Percentiles rank a stretch among this genome's conserved stretches.
phyloP scores from a whole-genome alignment of 2,113 vertebrate genomes.

The Picathartes gymnocephalus region DNA sequence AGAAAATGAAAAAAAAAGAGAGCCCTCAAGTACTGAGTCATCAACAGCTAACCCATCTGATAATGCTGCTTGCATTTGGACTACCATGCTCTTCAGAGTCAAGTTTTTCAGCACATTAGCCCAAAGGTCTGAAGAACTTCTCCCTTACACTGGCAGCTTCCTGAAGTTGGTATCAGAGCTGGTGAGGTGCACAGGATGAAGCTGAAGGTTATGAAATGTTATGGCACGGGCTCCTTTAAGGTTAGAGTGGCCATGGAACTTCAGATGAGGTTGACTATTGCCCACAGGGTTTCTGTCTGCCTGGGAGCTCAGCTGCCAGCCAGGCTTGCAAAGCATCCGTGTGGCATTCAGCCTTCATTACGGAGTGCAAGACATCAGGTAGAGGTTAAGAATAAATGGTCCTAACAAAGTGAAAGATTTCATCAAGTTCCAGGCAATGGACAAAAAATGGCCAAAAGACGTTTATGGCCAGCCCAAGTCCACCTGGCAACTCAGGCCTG shows the following conservation, averaged over 20 bases:
- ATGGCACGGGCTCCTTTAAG: background rate
- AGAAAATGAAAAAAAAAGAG: background rate
- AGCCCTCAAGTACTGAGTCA: background rate
- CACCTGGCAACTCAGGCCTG: background rate
- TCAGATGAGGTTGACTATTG: background rate
- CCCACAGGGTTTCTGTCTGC: background rate
- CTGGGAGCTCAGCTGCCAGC: background rate
- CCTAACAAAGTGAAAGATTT: background rate
- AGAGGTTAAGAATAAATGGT: background rate
- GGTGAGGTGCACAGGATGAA: background rate
- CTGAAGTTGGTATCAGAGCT: background rate
- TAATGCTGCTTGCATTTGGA: background rate
- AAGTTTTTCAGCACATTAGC: background rate
- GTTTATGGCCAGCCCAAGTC: background rate
- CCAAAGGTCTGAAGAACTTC: background rate
- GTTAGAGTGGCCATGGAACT: background rate
- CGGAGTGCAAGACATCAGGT: background rate
- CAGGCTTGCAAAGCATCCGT: rapidly evolving
- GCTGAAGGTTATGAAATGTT: background rate
- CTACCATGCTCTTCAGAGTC: background rate
- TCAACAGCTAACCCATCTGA: background rate
- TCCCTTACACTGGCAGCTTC: background rate
- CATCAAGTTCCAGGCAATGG: background rate
- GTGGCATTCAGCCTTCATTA: background rate
- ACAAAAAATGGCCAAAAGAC: background rate